Base-by-base conservation (phyloP, 1,140 invertebrate species). In the Zeugodacus cucurbitae region DNA sequence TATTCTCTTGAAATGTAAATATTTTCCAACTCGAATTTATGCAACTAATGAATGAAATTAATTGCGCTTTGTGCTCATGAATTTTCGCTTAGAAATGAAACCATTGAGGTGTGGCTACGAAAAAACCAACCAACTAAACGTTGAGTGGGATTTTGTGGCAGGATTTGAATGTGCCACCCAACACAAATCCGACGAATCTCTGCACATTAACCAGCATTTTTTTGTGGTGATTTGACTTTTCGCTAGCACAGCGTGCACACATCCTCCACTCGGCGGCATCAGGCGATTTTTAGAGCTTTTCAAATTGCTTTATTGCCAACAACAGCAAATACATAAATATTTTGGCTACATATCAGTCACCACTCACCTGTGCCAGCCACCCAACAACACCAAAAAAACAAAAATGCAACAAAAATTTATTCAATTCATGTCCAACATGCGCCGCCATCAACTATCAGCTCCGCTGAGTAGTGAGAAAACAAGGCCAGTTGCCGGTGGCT, bases 341-440 rank as follows among this genome's bases (percentile, higher is more conserved):
- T 82, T 48, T 82, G 29, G 3, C 67, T 37, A 17, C 67, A 41
- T 41, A 82, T 11, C 74, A 37, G 17, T 26, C 34, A 37, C 17
- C 41, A 82, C 41, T 82, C 74, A 82, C 74, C 74, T 82, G 74
- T 26, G 41, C 1, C 32, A 14, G 32, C 67, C 17, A 74, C n/a
- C n/a, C n/a, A 54, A 37, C 11, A 74, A 74, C 34, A 44, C 29
- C 7, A 67, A 67, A 7, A 67, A 32, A 32, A 32, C n/a, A 48
- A 82, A 74, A 82, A 48, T 48, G 3, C 74, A 48, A 48, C 44
- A 82, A 82, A 82, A 82, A 82, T 82, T 54, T 82, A 82, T 82
- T 82, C 74, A 82, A 48, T 82, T 82, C 74, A 82, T 54, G 41
- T 82, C n/a, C 74, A 82, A 82, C 74, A 82, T 82, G 37, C 74